phyloP scores from a whole-genome alignment of 2,113 vertebrate species.

The Xenopus tropicalis region DNA sequence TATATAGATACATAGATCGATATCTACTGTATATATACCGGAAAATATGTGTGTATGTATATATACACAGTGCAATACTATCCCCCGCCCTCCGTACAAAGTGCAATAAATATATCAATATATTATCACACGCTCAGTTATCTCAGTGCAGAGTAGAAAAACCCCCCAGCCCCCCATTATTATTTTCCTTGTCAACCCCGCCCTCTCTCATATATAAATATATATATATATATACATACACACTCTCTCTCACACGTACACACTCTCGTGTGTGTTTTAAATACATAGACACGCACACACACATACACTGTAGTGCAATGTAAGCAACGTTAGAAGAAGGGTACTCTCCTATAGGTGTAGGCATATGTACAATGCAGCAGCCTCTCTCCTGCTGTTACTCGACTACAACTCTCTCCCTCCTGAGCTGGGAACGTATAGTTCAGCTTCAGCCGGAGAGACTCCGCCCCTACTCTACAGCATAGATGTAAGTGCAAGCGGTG shows the following conservation, averaged over 20 bases:
- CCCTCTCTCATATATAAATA: not conserved
- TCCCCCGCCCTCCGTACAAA: slow-evolving; percentile 14
- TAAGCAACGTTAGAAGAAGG: slow-evolving; percentile 21
- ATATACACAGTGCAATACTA: slow-evolving; percentile 30
- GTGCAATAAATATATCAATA: slow-evolving; percentile 42
- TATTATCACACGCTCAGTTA: slow-evolving; percentile 35
- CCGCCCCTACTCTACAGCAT: too few relatives aligned
- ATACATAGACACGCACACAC: slow-evolving; percentile 12
- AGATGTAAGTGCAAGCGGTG: too few relatives aligned
- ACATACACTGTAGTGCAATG: slow-evolving; percentile 35
- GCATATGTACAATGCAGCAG: slow-evolving; percentile 5
- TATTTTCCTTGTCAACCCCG: not conserved
- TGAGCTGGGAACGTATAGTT: too few relatives aligned
- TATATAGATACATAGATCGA: slow-evolving; percentile 8
- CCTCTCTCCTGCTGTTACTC: too few relatives aligned
- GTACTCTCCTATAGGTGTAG: not conserved
- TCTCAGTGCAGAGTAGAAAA: slow-evolving; percentile 37
- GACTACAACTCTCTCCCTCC: too few relatives aligned
- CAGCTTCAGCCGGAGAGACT: too few relatives aligned
- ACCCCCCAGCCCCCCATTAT: slow-evolving; percentile 21
- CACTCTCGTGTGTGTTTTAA: too few relatives aligned
- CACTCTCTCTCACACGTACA: slow-evolving; percentile 8
- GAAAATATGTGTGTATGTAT: slow-evolving; percentile 30
- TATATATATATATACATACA: slow-evolving; percentile 25
- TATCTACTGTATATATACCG: slow-evolving; percentile 16